phyloP scores from a whole-genome alignment of 92 coral and sea anemone species.

The Heliopora coerulea region DNA sequence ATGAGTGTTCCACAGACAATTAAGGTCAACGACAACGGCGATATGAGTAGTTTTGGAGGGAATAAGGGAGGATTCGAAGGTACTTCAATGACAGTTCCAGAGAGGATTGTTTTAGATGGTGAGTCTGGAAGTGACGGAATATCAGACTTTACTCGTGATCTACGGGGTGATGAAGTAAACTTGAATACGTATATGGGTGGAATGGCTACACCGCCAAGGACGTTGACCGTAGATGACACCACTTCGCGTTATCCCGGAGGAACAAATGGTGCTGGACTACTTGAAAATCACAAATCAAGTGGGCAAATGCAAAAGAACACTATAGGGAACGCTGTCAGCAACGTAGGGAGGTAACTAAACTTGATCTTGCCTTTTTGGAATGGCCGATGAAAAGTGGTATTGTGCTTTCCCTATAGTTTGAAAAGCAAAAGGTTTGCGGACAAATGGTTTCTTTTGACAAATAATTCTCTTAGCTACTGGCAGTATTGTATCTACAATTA shows the following conservation, averaged over 20 bases:
- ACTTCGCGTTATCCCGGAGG: constrained; percentile 72
- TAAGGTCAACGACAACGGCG: constrained; percentile 43
- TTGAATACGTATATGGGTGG: constrained; percentile 65
- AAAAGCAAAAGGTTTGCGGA: too few relatives aligned
- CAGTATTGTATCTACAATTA: too few relatives aligned
- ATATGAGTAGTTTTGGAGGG: constrained; percentile 14
- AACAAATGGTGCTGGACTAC: constrained; percentile 37
- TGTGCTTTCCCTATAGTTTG: too few relatives aligned
- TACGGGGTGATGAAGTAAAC: constrained; percentile 64
- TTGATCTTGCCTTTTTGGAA: too few relatives aligned
- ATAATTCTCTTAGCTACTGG: too few relatives aligned
- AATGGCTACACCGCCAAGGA: constrained; percentile 93
- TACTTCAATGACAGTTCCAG: constrained; percentile 80
- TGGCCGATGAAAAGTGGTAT: too few relatives aligned
- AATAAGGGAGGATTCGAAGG: constrained; percentile 12
- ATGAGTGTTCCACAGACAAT: constrained; percentile 81
- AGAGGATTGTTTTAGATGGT: constrained; percentile 71
- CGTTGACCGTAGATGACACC: constrained; percentile 87
- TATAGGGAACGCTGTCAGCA: constrained; percentile 9
- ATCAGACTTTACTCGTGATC: constrained; percentile 61
- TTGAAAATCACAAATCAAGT: constrained; percentile 7
- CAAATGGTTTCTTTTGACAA: too few relatives aligned
- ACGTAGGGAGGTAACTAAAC: not conserved
- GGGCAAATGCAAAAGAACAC: constrained; percentile 6
- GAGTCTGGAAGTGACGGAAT: constrained; percentile 46